Percentiles rank a stretch among this genome's conserved stretches.
Conservation (phyloP, 2,888 invertebrate species). For the Iphiclides podalirius region DNA sequence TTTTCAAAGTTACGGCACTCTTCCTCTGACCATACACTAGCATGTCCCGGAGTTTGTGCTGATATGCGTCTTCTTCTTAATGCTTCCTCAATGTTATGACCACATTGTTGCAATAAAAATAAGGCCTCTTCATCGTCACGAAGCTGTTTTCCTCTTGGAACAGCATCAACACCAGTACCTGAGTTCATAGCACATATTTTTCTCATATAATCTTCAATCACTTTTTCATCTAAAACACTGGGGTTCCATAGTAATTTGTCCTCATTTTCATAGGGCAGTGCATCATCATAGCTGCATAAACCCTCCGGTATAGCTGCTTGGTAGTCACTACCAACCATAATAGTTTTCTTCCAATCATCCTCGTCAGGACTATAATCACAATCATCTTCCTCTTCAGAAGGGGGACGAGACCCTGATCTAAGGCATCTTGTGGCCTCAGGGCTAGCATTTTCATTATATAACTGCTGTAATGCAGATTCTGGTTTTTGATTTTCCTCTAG, state of each 20-base stretch:
- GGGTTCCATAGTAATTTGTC: constrained; percentile 97
- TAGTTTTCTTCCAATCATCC: constrained; percentile 95
- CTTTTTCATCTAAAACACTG: constrained; percentile 83
- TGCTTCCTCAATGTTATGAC: constrained; percentile 97
- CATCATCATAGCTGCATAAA: constrained; percentile 94
- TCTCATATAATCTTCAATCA: constrained; percentile 90
- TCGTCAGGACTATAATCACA: constrained; percentile 91
- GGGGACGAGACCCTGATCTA: constrained; percentile 84
- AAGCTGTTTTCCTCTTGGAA: constrained; percentile 87
- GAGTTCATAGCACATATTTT: constrained; percentile 78
- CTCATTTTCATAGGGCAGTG: constrained; percentile 96
- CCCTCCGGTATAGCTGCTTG: constrained; percentile 97
- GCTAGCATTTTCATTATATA: constrained; percentile 61
- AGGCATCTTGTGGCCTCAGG: constrained; percentile 70
- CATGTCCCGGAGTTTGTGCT: constrained; percentile 84
- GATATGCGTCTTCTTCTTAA: constrained; percentile 88
- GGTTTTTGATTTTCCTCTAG: constrained; percentile 65
- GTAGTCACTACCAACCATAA: constrained; percentile 96
- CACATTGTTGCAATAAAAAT: constrained; percentile 94
- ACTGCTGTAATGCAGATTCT: constrained; percentile 71
- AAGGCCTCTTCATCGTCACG: constrained; percentile 95
- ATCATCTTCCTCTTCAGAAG: constrained; percentile 91
- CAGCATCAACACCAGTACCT: constrained; percentile 67
- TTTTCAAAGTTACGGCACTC: constrained; percentile 98
- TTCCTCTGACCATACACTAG: constrained; percentile 97